Evolutionary conservation across 2,113 vertebrate genomes (phyloP), one percentile per base, ranked within the genome.

Genomic region (Eretmochelys imbricata): DNA sequence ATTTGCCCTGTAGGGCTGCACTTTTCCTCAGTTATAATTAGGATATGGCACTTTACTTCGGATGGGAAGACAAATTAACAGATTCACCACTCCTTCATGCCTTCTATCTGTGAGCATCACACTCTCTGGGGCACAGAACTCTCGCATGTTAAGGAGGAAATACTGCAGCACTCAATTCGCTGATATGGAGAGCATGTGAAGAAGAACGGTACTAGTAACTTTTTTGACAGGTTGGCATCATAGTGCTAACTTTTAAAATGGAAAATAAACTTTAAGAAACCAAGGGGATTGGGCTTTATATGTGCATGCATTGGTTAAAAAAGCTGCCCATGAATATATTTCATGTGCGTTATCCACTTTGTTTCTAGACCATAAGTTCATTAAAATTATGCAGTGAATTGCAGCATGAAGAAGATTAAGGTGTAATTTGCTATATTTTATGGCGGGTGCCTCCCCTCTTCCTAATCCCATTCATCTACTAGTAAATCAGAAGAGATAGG

Each of bases 381-480:
- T 91, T 97, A 92, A 92, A 89, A 69, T 72, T 87, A 54, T 85
- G 93, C 89, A 91, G 31, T 91, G 82, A 93, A 46, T 86, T 90
- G 38, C 24, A 85, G 80, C 55, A 55, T 76, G 84, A 87, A 87
- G 82, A 93, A 93, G 72, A 95, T 85, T 78, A 94, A 92, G 86
- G 88, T 96, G 79, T 49, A 91, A 90, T 97, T 97, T 96, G 90
- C 80, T 95, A 3, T 88, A 65, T 83, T 62, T 94, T 95, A 93
- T 94, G 54, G 27, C 82, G 93, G 17, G 1, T 80, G 31, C 92
- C 46, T 90, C 50, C 86, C 48, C 89, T 96, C 95, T 80, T 50
- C 85, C 89, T 53, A 94, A 84, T 87, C 42, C 19, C 31, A 53
- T 93, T 92, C 55, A 78, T 88, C 65, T 96, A 35, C 55, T 88